These are phyloP conservation scores for Aradophagus sp. DNA, from an alignment of 1,140 invertebrate species.

Conservation along the genomic window DNA sequence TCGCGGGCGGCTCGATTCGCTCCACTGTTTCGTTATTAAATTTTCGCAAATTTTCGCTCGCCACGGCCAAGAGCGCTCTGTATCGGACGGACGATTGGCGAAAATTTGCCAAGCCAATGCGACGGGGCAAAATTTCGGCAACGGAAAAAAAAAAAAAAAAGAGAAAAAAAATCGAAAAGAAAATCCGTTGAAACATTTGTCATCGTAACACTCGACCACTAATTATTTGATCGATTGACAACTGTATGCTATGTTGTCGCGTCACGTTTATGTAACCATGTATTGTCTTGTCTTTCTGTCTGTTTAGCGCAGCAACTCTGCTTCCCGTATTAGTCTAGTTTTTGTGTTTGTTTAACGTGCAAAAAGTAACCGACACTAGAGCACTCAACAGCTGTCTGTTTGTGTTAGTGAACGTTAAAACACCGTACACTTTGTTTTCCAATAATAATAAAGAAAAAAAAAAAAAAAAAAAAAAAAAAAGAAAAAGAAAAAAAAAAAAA, in stretches of 20 bases:
- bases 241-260: slow-evolving; percentile 50
- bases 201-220: slow-evolving; percentile 40
- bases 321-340: slow-evolving; percentile 57
- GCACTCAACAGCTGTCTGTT: slow-evolving; percentile 56
- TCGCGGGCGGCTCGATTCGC: no score
- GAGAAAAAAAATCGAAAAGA: no score
- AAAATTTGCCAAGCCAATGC: slow-evolving; percentile 37
- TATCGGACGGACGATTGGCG: slow-evolving; percentile 44
- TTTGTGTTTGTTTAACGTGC: slow-evolving; percentile 56
- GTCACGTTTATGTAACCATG: slow-evolving; percentile 57
- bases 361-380: slow-evolving; percentile 53
- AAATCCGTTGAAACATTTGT: slow-evolving; percentile 34
- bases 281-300: slow-evolving; percentile 57
- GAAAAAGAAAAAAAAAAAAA: slow-evolving; percentile 17
- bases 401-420: slow-evolving; percentile 57
- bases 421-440: slow-evolving; percentile 50
- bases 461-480: slow-evolving; percentile 29
- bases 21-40: slow-evolving; percentile 43
- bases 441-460: slow-evolving; percentile 20
- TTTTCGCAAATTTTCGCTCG: slow-evolving; percentile 11
- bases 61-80: slow-evolving; percentile 23
- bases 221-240: slow-evolving; percentile 50
- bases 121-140: slow-evolving; percentile 6
- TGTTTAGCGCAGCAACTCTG: slow-evolving; percentile 53
- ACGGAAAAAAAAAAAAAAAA: no score